phyloP scores from a whole-genome alignment of 2,797 vertebrate genomes.

The Melanogrammus aeglefinus region DNA sequence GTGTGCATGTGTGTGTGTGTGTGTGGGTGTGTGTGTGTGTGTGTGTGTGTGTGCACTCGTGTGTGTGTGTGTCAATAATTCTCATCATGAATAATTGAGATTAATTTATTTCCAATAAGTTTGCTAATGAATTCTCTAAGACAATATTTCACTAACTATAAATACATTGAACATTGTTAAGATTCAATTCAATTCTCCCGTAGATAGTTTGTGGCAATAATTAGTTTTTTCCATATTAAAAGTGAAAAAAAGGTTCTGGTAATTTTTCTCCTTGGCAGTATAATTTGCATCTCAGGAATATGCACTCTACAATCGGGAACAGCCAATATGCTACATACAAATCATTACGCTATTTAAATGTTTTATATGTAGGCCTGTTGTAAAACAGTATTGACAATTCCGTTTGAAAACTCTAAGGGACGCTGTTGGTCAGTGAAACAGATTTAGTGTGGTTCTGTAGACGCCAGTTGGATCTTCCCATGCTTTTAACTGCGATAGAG shows the following conservation, averaged over 20 bases:
- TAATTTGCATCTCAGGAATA: background rate
- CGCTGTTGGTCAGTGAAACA: conserved; percentile 45
- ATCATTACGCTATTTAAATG: background rate
- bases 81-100: background rate
- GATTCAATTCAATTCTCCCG: background rate
- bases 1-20: conserved; percentile 3
- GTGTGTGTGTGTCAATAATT: too few species aligned
- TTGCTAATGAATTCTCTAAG: too few species aligned
- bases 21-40: background rate
- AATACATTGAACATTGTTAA: background rate
- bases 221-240: background rate
- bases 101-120: too few species aligned
- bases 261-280: too few species aligned
- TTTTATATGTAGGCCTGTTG: background rate
- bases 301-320: background rate
- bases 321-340: background rate
- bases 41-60: too few species aligned
- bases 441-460: background rate
- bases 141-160: too few species aligned
- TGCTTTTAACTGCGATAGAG: conserved; percentile 7
- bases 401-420: conserved; percentile 35
- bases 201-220: background rate
- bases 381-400: conserved; percentile 26
- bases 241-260: too few species aligned
- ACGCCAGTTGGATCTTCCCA: background rate